phyloP scores from a whole-genome alignment of 1,140 invertebrate species.

The Brachystomella parvula region DNA sequence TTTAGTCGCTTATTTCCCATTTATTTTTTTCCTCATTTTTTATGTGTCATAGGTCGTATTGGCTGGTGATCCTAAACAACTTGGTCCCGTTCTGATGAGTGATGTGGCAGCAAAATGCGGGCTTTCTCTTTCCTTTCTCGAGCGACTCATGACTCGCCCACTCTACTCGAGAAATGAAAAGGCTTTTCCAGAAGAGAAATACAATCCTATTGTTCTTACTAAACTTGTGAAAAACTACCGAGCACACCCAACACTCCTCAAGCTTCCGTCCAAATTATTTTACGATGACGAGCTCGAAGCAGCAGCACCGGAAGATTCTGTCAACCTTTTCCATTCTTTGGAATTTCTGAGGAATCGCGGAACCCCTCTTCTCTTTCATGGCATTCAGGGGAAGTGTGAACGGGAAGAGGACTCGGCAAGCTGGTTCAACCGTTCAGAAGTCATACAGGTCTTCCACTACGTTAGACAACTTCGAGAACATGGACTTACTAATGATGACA shows the following conservation, averaged over 20 bases:
- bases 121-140: constrained; percentile 60
- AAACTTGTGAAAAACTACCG: constrained; percentile 60
- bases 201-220: constrained; percentile 60
- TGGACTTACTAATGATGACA: constrained; percentile 57
- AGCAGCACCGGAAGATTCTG: constrained; percentile 44
- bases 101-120: constrained; percentile 55
- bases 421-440: constrained; percentile 84
- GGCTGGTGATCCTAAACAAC: constrained; percentile 83
- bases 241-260: constrained; percentile 66
- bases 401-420: constrained; percentile 68
- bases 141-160: constrained; percentile 55
- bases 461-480: constrained; percentile 53
- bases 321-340: constrained; percentile 37
- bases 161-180: constrained; percentile 57
- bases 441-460: constrained; percentile 56
- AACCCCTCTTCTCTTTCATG: constrained; percentile 66
- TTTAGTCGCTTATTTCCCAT: background rate
- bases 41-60: constrained; percentile 53
- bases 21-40: constrained; percentile 10
- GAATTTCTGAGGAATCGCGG: constrained; percentile 40
- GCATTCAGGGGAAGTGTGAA: constrained; percentile 64
- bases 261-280: constrained; percentile 68
- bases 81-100: constrained; percentile 73
- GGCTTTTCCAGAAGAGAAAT: constrained; percentile 50
- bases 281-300: constrained; percentile 64